Evolutionary conservation across 2,888 invertebrate species (phyloP).

Genomic region (Synanthedon andrenaeformis): DNA sequence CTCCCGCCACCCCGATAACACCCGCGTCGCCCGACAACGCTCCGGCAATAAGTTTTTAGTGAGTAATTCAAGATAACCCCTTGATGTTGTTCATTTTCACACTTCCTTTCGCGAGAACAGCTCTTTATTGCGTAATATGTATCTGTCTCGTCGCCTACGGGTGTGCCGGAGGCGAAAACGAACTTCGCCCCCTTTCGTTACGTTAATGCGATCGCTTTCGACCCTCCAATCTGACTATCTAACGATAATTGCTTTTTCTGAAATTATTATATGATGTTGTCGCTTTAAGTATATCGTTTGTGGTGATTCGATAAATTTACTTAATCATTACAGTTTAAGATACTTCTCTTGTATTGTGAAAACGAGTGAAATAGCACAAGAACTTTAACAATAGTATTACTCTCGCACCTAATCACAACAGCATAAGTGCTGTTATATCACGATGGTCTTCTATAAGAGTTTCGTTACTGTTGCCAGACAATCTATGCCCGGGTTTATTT

Average conservation of each 20-base stretch:
- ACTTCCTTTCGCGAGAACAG: conserved; percentile 71
- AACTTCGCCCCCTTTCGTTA: conserved; percentile 65
- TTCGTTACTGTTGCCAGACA: no score
- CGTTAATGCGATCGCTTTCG: conserved; percentile 65
- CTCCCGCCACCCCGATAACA: conserved; percentile 20
- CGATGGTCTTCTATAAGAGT: no score
- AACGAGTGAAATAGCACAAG: no score
- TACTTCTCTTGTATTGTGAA: no score
- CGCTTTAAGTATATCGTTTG: conserved; percentile 41
- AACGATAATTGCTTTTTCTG: conserved; percentile 69
- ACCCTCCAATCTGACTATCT: conserved; percentile 65
- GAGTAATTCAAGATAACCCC: conserved; percentile 71
- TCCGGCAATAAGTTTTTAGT: conserved; percentile 68
- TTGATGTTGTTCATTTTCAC: conserved; percentile 71
- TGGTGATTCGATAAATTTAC: conserved; percentile 21
- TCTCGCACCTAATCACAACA: no score
- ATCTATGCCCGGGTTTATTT: no score
- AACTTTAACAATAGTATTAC: no score
- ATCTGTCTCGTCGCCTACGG: conserved; percentile 65
- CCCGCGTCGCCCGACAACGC: conserved; percentile 30
- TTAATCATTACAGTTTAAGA: no score
- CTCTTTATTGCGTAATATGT: conserved; percentile 71
- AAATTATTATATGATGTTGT: conserved; percentile 70
- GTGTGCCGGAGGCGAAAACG: conserved; percentile 57
- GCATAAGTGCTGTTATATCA: no score